Base-by-base conservation (phyloP, 2,888 invertebrate species). In the Sialis fuliginosa region DNA sequence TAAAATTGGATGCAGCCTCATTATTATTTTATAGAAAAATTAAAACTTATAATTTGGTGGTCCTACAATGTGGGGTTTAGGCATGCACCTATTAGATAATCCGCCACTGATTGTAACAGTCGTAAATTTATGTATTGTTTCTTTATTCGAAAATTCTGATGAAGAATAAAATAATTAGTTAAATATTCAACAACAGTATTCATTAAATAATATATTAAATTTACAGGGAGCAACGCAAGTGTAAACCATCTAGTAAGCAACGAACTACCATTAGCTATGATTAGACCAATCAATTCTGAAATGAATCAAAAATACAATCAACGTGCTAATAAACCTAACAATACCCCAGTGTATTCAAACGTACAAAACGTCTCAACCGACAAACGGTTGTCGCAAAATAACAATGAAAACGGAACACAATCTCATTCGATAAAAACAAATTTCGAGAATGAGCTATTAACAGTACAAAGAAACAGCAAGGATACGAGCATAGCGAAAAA, bases 241-340 rank as follows among this genome's bases (percentile, higher is more conserved):
- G 69, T 77, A 60, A 75, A 75, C 48, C 77, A 77, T 58, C 65
- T 79, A 57, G 75, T 78, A 52, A 70, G 71, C 53, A 78, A 74
- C 58, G 78, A 78, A 64, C 70, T 75, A 52, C 77, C 77, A 44
- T 58, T 77, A 56, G 75, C 75, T 46, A 39, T 42, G 10, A 58
- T 62, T 31, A 49, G 59, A 45, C 56, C 58, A 35, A 33, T 52
- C 33, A 44, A 40, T 39, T 42, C 42, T 13, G 46, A 40, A n/a
- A 30, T 42, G 9, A 6, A 6, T 8, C 31, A 13, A 12, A 10
- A 10, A 6, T 33, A 39, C 58, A 58, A 50, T 52, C 57, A 7
- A 51, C 54, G 22, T 61, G 62, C 42, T 56, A 58, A 46, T 52
- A 53, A 32, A 52, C 49, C 8, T 54, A 54, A 35, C 63, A 62